phyloP scores from a whole-genome alignment of 2,888 invertebrate species.

The Agriopis leucophaearia region DNA sequence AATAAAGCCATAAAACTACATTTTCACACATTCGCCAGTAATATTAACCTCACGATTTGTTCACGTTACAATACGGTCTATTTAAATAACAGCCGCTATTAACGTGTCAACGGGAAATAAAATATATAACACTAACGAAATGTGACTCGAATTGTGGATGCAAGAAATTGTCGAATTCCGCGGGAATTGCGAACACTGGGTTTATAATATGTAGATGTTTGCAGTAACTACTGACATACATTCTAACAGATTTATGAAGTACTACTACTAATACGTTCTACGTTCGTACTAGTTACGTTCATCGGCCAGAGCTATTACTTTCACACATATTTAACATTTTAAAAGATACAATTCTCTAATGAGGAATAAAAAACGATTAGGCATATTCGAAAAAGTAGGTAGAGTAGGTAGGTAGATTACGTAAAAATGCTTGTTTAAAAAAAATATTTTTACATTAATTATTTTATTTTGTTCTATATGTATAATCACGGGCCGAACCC shows the following conservation, averaged over 20 bases:
- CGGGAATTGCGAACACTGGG: slow-evolving; percentile 11
- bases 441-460: too few relatives aligned
- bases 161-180: slow-evolving; percentile 25
- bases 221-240: neutral
- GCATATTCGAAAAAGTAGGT: too few relatives aligned
- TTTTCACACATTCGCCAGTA: slow-evolving; percentile 11
- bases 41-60: slow-evolving; percentile 22
- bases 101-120: slow-evolving; percentile 25
- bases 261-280: too few relatives aligned
- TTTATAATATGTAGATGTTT: slow-evolving; percentile 14
- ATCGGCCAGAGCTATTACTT: too few relatives aligned
- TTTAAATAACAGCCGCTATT: slow-evolving; percentile 27
- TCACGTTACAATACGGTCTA: slow-evolving; percentile 22
- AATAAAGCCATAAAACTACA: slow-evolving; percentile 15
- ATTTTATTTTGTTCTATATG: too few relatives aligned
- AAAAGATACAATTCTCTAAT: too few relatives aligned
- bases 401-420: too few relatives aligned
- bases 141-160: slow-evolving; percentile 20
- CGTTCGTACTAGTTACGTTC: too few relatives aligned
- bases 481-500: too few relatives aligned
- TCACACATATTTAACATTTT: too few relatives aligned
- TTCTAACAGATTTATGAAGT: neutral
- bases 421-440: too few relatives aligned
- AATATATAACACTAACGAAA: slow-evolving; percentile 27
- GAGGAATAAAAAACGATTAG: too few relatives aligned